Percentiles rank a stretch among this genome's conserved stretches.
phyloP scores from a whole-genome alignment of 2,113 vertebrate species.

The Upupa epops region DNA sequence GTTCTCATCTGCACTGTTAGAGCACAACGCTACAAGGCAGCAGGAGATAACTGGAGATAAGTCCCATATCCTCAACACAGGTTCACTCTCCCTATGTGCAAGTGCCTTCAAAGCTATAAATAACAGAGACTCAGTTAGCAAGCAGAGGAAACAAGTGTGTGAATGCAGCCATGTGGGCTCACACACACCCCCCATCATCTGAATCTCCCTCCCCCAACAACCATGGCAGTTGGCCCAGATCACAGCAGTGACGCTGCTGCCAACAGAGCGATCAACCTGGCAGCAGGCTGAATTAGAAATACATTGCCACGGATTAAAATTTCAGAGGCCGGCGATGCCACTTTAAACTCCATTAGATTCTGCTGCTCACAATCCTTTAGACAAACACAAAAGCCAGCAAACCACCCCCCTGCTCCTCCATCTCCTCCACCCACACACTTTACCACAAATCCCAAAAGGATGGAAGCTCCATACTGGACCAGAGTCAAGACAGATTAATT shows the following conservation, averaged over 20 bases:
- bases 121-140: constrained; percentile 54
- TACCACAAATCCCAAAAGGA: background rate
- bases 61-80: background rate
- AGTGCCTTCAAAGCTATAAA: constrained; percentile 50
- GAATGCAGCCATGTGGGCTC: constrained; percentile 55
- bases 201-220: constrained; percentile 64
- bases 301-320: constrained; percentile 40
- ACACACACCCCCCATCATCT: background rate
- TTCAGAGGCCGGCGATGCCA: background rate
- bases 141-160: constrained; percentile 49
- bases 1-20: background rate
- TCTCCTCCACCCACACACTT: background rate
- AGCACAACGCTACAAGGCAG: background rate
- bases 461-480: background rate
- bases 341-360: constrained; percentile 31
- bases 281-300: constrained; percentile 48
- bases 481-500: background rate
- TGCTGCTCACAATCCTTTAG: background rate
- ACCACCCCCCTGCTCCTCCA: background rate
- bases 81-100: background rate
- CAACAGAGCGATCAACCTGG: constrained; percentile 50
- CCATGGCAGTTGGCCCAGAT: constrained; percentile 52
- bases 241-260: constrained; percentile 45
- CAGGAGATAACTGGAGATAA: background rate
- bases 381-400: constrained; percentile 3